Evolutionary conservation across 1,140 invertebrate species (phyloP), one percentile per base, ranked within the genome.

Genomic region (Lepidostoma basale): DNA sequence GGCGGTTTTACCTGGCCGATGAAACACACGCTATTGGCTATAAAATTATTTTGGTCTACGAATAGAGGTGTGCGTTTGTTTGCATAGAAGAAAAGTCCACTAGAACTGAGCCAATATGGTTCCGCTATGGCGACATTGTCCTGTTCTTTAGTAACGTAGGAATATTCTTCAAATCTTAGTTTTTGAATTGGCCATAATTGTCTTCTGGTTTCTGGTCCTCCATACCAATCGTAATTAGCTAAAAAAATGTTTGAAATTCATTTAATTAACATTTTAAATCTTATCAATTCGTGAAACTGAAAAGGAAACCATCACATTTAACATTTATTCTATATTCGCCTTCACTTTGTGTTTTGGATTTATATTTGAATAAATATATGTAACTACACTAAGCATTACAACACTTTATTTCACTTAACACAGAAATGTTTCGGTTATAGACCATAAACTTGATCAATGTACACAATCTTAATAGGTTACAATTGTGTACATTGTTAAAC

Each of bases 71-170:
- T 85, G 28, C 80, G 83, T 28, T 86, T 82, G 45, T 88, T 83
- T 3, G 90, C 85, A 71, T 81, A 86, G 22, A 91, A 81, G 68
- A 86, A 88, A 40, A 85, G 76, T 2, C 92, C 92, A 52, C 84
- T 79, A 12, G 90, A 89, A 56, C 85, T 89, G 1, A 93, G 75
- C 91, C 91, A 94, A 74, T 92, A 92, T 3, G 89, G 87, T 74
- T 93, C 92, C 0, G 87, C 79, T 0, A 93, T 77, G 3, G 85
- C 90, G 74, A 85, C 86, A 76, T 89, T 89, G 45, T 84, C 79
- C 3, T 79, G 79, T 74, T 89, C 87, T 45, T 88, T 87, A 14
- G 87, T 84, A 12, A 89, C 67, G 72, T 90, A 88, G 0, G 87
- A 83, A 72, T 86, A 86, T 47, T 88, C 85, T 0, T 80, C 78